phyloP scores from a whole-genome alignment of 2,797 vertebrate species.

The Nothura maculosa region DNA sequence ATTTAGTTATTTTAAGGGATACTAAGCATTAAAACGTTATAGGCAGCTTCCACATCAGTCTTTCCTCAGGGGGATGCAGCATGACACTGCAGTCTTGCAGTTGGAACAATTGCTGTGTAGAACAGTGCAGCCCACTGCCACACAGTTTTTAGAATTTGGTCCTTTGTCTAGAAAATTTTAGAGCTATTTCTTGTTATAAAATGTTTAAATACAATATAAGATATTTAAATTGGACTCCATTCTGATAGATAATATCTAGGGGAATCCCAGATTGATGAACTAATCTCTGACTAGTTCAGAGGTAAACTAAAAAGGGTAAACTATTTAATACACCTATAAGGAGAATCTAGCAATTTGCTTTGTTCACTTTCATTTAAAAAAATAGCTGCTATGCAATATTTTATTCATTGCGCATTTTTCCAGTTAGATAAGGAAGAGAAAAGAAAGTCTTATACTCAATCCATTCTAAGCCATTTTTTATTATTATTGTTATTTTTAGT shows the following conservation, averaged over 20 bases:
- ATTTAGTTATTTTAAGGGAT: neutral
- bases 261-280: neutral
- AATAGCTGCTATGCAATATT: neutral
- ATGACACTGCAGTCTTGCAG: neutral
- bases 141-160: neutral
- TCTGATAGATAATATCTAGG: no score
- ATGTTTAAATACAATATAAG: neutral
- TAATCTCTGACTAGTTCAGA: neutral
- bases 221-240: neutral
- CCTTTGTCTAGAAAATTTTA: neutral
- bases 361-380: neutral
- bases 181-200: neutral
- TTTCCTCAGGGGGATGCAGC: neutral
- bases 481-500: conserved; percentile 54
- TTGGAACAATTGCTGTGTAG: neutral
- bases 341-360: neutral
- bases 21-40: neutral
- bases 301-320: neutral
- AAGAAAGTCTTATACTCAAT: neutral
- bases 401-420: neutral
- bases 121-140: neutral
- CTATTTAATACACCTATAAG: neutral
- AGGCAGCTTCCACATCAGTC: neutral
- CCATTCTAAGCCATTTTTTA: conserved; percentile 23
- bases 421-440: neutral